These are phyloP conservation scores for Paramormyrops kingsleyae DNA, from an alignment of 2,113 vertebrate genomes.

Conservation along the genomic window DNA sequence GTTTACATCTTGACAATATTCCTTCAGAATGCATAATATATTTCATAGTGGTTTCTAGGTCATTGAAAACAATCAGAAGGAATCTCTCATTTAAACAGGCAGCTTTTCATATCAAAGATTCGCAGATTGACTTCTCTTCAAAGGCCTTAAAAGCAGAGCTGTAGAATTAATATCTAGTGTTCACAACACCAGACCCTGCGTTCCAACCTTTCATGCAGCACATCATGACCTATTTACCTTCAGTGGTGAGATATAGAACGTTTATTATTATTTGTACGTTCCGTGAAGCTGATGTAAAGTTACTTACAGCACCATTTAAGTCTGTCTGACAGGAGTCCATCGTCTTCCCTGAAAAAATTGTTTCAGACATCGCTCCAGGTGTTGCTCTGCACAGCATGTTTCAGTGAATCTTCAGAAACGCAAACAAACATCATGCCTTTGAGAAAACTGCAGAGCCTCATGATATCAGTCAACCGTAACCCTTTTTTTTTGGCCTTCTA, in stretches of 20 bases:
- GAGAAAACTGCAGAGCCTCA: neutral
- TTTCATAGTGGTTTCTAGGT: neutral
- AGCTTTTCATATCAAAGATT: conserved; percentile 27
- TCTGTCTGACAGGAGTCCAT: conserved; percentile 4
- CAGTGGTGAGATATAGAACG: neutral
- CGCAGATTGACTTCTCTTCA: neutral
- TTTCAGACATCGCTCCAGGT: neutral
- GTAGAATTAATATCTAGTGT: neutral
- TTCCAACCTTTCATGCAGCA: neutral
- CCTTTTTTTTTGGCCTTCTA: neutral
- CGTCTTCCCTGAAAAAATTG: neutral
- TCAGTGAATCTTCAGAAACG: neutral
- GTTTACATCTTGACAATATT: conserved; percentile 19
- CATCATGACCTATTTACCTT: neutral
- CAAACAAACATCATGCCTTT: neutral
- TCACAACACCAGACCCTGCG: neutral
- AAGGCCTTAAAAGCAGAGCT: neutral
- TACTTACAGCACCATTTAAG: neutral
- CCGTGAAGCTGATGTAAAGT: neutral
- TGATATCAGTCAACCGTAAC: neutral
- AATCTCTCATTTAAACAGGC: conserved; percentile 23
- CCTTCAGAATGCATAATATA: neutral
- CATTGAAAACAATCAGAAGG: conserved; percentile 31
- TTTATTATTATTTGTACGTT: neutral
- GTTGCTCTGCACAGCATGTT: neutral